Percentiles rank a stretch among this genome's conserved stretches.
Evolutionary conservation across 2,113 vertebrate species (phyloP).

Genomic region (Cricetomys ansorgei): DNA sequence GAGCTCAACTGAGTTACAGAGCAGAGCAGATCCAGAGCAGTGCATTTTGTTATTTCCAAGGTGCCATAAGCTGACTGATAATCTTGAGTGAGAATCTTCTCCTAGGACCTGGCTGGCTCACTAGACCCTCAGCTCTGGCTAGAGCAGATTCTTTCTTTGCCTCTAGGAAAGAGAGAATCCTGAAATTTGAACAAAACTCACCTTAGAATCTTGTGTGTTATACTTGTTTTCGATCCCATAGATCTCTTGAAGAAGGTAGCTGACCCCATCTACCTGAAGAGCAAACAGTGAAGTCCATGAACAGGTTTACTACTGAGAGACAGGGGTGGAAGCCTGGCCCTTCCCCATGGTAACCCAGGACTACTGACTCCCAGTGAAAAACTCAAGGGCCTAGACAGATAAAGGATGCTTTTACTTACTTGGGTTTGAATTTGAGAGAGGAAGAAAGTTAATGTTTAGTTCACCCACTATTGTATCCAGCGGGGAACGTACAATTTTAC

Average conservation of each 20-base stretch:
- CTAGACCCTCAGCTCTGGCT: neutral
- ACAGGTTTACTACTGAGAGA: neutral
- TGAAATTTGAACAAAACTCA: conserved; percentile 55
- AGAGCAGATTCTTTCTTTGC: neutral
- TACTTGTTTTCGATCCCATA: conserved; percentile 99
- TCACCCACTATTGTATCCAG: neutral
- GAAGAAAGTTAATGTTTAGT: neutral
- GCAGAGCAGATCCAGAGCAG: neutral
- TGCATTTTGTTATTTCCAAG: neutral
- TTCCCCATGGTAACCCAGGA: neutral
- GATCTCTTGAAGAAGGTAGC: conserved; percentile 99
- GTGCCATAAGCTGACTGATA: neutral
- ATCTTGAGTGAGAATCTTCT: neutral
- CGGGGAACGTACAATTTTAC: neutral
- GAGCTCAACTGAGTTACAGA: neutral
- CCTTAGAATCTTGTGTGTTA: conserved; percentile 97
- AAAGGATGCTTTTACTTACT: neutral
- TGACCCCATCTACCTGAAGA: conserved; percentile 97
- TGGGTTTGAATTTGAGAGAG: neutral
- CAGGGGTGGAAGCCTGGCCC: neutral
- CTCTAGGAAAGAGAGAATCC: neutral
- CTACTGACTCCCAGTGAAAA: neutral
- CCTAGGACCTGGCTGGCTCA: neutral
- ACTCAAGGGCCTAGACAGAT: neutral
- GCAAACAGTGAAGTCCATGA: conserved; percentile 19